Evolutionary conservation across 2,113 vertebrate species (phyloP), one percentile per base, ranked within the genome.

Genomic region (Pongo pygmaeus): DNA sequence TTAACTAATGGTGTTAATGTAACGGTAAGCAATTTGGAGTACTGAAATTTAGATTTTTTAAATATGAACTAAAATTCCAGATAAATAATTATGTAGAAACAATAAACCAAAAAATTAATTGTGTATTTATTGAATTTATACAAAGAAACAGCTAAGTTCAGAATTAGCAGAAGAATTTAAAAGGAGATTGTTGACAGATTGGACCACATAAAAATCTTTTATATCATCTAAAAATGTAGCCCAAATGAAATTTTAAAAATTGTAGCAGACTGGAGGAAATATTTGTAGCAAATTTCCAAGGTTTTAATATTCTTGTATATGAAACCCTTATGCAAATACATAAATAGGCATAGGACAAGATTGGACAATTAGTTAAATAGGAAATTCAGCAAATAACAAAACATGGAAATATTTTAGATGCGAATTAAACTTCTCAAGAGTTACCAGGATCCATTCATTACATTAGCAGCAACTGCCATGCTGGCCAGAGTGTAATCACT

Each of bases 81-180:
- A 50, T 93, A 75, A 69, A 95, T 96, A 96, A 96, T 95, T 86
- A 79, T 25, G 50, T 94, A 90, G 77, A 93, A 91, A 96, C 35
- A 81, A 40, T 3, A 95, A 77, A 23, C 27, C 50, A 92, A 79
- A 84, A 94, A 83, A 18, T 84, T 38, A 94, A 84, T 70, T 97
- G 13, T 61, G 4, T 89, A 50, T 84, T 96, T 70, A 84, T 64
- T 96, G 52, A 88, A 84, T 67, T 92, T 93, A 79, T 78, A 50
- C 89, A 75, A n/a, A 64, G 46, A 10, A 84, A 89, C 67, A 78
- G 43, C 4, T 52, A 38, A 86, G 23, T n/a, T 78, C 64, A 78
- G 57, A 59, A 55, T n/a, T 46, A 43, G 22, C 18, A 69, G 12
- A 59, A 48, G 48, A 72, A 87, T 72, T 91, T 91, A 46, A 81